Base-by-base conservation (phyloP, 2,888 invertebrate genomes). In the Mycalesis mineus region DNA sequence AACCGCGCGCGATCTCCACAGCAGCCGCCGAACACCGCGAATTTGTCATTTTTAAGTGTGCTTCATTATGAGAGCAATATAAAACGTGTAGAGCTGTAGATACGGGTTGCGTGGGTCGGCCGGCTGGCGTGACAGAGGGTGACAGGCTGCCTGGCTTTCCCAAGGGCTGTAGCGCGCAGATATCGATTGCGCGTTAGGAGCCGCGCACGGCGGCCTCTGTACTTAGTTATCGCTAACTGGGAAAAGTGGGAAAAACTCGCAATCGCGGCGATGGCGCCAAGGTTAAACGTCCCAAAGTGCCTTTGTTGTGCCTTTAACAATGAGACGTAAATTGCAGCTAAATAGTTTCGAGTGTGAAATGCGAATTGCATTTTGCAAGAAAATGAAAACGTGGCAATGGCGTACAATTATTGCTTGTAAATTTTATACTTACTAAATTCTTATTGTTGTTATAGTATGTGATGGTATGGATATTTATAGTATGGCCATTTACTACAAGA, bases 111-210 rank as follows among this genome's bases (percentile, higher is more conserved):
- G 72, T 70, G 70, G 68, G 72, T 65, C 69, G 65, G 58, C 70
- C 72, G 73, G 73, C 70, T 79, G 78, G 76, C 82, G 78, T 82
- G 82, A 74, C 78, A 68, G 75, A 77, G 81, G 82, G 82, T 83
- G 82, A 80, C 82, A 82, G 74, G 68, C 67, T 58, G 65, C 70
- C 73, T 67, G 74, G 69, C 59, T 44, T 74, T 69, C 68, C 65
- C 69, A 61, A 68, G 68, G 68, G 68, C 71, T 69, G 68, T 64
- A 62, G 67, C 71, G 84, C 83, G 82, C 82, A 80, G 75, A 78
- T 87, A 89, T 88, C 77, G 88, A 89, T 89, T 83, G 77, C 76
- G 78, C 74, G 73, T 66, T 64, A 72, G 67, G 71, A 70, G 72
- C 74, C 68, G 71, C 68, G 60, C 65, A 69, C 65, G 74, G 74